phyloP scores from a whole-genome alignment of 2,888 invertebrate genomes.

The Nomada goodeniana region DNA sequence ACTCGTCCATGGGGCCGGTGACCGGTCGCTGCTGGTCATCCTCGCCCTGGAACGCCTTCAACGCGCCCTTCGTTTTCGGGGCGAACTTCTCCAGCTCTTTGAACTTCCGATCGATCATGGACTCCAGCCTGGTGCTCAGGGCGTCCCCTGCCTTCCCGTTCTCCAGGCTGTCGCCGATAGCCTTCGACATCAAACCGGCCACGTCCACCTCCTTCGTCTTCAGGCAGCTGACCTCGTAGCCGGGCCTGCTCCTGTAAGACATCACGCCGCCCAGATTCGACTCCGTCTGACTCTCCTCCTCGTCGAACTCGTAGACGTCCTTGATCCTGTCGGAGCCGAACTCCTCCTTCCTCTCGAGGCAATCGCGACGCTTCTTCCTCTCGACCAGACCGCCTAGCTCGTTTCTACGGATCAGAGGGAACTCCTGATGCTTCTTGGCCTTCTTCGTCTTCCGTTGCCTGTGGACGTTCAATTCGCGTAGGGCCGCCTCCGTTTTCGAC shows the following conservation, averaged over 20 bases:
- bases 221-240: slow-evolving; percentile 61
- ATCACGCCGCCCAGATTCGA: slow-evolving; percentile 70
- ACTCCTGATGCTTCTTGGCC: slow-evolving; percentile 74
- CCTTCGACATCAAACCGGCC: slow-evolving; percentile 70
- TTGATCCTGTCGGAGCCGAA: slow-evolving; percentile 72
- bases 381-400: slow-evolving; percentile 78
- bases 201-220: slow-evolving; percentile 70
- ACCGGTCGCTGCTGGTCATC: slow-evolving; percentile 72
- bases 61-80: slow-evolving; percentile 79
- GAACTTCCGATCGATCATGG: slow-evolving; percentile 78
- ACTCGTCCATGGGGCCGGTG: slow-evolving; percentile 80
- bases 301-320: slow-evolving; percentile 83
- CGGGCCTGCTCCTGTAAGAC: slow-evolving; percentile 77
- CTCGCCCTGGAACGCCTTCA: slow-evolving; percentile 76
- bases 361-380: slow-evolving; percentile 79
- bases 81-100: slow-evolving; percentile 79
- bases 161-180: slow-evolving; percentile 73
- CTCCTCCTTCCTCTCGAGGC: slow-evolving; percentile 70
- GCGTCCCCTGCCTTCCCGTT: slow-evolving; percentile 68
- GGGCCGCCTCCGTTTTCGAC: slow-evolving; percentile 63
- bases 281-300: slow-evolving; percentile 80
- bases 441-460: slow-evolving; percentile 77
- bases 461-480: slow-evolving; percentile 67
- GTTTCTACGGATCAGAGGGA: slow-evolving; percentile 78
- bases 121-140: slow-evolving; percentile 68